These are phyloP conservation scores for Hemicentrotus pulcherrimus DNA, from an alignment of 35 echinoderm and acorn worm species.

Conservation along the genomic window DNA sequence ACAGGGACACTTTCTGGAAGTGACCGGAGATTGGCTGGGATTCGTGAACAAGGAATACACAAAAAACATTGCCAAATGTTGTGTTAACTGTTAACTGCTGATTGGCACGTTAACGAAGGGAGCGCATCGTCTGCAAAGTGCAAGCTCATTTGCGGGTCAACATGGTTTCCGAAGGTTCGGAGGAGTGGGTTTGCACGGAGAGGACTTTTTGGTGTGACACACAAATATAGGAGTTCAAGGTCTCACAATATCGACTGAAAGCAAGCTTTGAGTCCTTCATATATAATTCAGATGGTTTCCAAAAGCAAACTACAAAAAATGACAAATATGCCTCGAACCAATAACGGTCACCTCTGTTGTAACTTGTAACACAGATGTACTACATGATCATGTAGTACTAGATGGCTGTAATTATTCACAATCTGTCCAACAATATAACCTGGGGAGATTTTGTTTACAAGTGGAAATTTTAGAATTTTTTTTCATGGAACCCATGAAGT, in stretches of 20 bases:
- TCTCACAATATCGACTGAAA: neutral
- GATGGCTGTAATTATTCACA: no score
- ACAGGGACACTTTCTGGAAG: neutral
- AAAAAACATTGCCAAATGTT: slow-evolving; percentile 4
- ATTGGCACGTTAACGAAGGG: neutral
- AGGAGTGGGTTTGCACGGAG: neutral
- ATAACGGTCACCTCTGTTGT: neutral
- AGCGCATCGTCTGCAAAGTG: neutral
- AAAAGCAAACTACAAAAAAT: neutral
- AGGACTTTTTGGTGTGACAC: neutral
- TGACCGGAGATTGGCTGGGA: neutral
- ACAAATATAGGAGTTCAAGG: neutral
- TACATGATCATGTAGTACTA: no score
- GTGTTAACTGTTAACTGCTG: slow-evolving; percentile 17
- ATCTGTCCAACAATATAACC: no score
- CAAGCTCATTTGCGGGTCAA: neutral
- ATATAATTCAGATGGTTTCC: neutral
- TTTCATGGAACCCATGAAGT: no score
- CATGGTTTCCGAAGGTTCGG: neutral
- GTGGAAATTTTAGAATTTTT: no score
- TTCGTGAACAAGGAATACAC: neutral
- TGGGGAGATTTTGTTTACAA: no score
- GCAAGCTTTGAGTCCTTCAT: neutral
- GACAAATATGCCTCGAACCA: neutral
- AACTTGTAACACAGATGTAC: neutral